Evolutionary conservation across 1,140 invertebrate species (phyloP).

Genomic region (Palaemon carinicauda): DNA sequence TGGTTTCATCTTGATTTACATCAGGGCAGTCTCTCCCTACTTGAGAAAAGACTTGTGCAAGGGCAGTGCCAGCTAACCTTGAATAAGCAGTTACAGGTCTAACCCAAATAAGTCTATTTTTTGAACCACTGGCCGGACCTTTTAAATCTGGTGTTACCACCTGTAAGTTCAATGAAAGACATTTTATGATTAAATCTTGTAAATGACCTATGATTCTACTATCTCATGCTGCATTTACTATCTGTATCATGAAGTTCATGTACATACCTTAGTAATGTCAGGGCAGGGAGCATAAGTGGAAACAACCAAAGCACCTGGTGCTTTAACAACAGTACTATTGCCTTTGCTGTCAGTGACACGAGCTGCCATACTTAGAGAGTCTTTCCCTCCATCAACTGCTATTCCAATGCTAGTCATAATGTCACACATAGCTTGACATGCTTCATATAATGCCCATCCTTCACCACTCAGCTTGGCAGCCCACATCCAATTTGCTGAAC

Average conservation of each 20-base stretch:
- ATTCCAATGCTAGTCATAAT: constrained; percentile 88
- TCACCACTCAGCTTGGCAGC: constrained; percentile 92
- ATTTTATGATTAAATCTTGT: not conserved
- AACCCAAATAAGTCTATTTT: constrained; percentile 49
- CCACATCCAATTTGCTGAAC: constrained; percentile 99
- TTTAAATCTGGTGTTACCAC: constrained; percentile 90
- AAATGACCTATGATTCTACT: not conserved
- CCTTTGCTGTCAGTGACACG: constrained; percentile 81
- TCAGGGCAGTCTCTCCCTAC: constrained; percentile 84
- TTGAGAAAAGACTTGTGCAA: constrained; percentile 90
- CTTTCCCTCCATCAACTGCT: constrained; percentile 97
- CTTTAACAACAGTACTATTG: constrained; percentile 71
- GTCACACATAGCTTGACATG: constrained; percentile 87
- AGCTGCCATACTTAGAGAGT: constrained; percentile 97
- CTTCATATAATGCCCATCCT: constrained; percentile 84
- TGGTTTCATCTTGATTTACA: constrained; percentile 72
- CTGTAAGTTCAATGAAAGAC: constrained; percentile 25
- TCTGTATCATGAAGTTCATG: not conserved
- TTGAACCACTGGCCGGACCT: constrained; percentile 69
- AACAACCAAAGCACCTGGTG: constrained; percentile 84
- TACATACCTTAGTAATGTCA: constrained; percentile 74
- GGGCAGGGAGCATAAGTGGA: constrained; percentile 94
- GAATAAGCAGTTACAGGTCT: constrained; percentile 59
- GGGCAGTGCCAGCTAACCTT: constrained; percentile 87
- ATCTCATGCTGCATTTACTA: not conserved